Evolutionary conservation across 2,888 invertebrate species (phyloP), one percentile per base, ranked within the genome.

Genomic region (Pardosa pseudoannulata): DNA sequence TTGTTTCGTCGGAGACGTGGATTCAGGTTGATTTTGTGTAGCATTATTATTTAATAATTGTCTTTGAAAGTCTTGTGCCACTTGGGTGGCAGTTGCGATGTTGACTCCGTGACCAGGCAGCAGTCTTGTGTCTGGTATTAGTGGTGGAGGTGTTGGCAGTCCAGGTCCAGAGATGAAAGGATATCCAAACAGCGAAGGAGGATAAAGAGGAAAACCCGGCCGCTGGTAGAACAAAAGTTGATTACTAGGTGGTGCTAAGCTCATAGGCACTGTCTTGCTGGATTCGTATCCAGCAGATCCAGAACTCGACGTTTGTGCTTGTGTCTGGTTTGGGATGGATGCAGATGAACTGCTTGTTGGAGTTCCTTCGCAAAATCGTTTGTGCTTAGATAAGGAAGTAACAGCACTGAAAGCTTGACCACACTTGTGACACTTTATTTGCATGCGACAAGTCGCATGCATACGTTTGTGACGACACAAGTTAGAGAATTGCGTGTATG

Each of bases 401-500:
- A 95, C 95, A 0, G 98, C 97, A 82, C 95, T 95, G 92, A 98
- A 99, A 39, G 96, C 95, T 91, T 98, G 97, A 31, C 96, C 95
- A 91, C 98, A 99, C 94, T 98, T 97, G 90, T 94, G 94, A 93
- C 98, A 99, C 93, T 97, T 97, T 91, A 97, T 96, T 91, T 96
- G 95, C 92, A 96, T 96, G 90, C 97, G 95, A 92, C 98, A 99
- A 91, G 97, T 96, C 78, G 96, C 95, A 93, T 99, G 99, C 97
- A 99, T 98, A 82, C 99, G 96, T 91, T 97, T 98, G 93, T 99
- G 99, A n/a, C 99, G 96, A 91, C 99, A 99, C 91, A 99, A 94
- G 92, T 99, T 99, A 50, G 98, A 99, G 92, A 99, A 99, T 93
- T 99, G 99, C 1, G 99, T 99, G 93, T 99, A 99, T 11, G 98